Percentiles rank a stretch among this genome's conserved stretches.
These are phyloP conservation scores for Bhutanitis thaidina DNA, from an alignment of 2,888 invertebrate species.

Conservation along the genomic window DNA sequence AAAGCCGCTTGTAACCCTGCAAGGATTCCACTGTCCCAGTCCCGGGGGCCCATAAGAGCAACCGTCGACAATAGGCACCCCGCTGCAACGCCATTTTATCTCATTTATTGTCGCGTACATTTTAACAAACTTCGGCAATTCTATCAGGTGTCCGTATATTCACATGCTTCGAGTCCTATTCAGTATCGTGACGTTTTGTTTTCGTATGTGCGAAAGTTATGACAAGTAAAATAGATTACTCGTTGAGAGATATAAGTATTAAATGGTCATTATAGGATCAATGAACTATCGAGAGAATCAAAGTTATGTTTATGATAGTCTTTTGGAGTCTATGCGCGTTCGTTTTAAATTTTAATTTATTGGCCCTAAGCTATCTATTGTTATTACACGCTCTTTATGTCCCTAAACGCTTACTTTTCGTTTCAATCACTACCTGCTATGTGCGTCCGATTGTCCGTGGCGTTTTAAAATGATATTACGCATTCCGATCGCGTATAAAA, in stretches of 20 bases:
- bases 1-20: constrained; percentile 65
- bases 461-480: constrained; percentile 50
- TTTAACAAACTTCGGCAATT: constrained; percentile 41
- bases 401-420: constrained; percentile 25
- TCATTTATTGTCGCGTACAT: constrained; percentile 59
- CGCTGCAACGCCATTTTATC: constrained; percentile 62
- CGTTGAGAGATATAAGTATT: constrained; percentile 17
- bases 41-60: constrained; percentile 59
- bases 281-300: not conserved
- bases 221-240: constrained; percentile 32
- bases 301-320: constrained; percentile 4
- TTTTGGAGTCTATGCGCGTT: constrained; percentile 19
- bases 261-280: not conserved
- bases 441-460: constrained; percentile 41
- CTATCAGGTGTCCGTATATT: constrained; percentile 64
- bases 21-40: constrained; percentile 43
- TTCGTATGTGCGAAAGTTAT: constrained; percentile 34
- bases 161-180: constrained; percentile 29
- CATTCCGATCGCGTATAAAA: constrained; percentile 53
- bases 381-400: constrained; percentile 21
- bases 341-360: constrained; percentile 32
- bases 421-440: constrained; percentile 51
- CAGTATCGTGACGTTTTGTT: constrained; percentile 26
- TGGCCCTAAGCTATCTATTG: constrained; percentile 33
- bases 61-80: constrained; percentile 61